Percentiles rank a stretch among this genome's conserved stretches.
These are phyloP conservation scores for Misgurnus mizolepis DNA, from an alignment of 2,113 vertebrate genomes.

Conservation along the genomic window DNA sequence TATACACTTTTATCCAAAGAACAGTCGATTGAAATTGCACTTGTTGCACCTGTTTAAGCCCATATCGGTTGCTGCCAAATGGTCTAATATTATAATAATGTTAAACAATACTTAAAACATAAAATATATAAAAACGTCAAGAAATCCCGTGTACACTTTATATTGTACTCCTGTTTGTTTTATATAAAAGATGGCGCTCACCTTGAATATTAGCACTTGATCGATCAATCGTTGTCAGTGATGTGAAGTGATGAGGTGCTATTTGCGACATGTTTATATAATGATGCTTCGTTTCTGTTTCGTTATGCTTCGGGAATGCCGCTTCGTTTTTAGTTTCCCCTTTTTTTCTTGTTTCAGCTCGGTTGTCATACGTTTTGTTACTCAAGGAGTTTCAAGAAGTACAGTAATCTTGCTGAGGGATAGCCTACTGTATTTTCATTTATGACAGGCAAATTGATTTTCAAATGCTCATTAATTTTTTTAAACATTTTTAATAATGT, in stretches of 20 bases:
- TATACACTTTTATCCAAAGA: too few relatives aligned
- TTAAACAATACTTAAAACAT: neutral
- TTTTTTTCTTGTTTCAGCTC: neutral
- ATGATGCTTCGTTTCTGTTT: neutral
- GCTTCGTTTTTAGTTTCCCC: too few relatives aligned
- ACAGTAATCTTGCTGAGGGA: neutral
- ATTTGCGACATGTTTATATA: conserved; percentile 1
- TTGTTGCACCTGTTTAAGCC: too few relatives aligned
- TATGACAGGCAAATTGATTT: too few relatives aligned
- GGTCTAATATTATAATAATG: too few relatives aligned
- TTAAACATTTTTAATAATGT: too few relatives aligned
- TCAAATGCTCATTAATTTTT: too few relatives aligned
- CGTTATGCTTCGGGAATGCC: neutral
- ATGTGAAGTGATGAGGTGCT: neutral
- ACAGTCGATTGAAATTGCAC: too few relatives aligned
- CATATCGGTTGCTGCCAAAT: too few relatives aligned
- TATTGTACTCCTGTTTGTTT: neutral
- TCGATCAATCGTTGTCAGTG: neutral
- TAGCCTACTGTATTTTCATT: neutral
- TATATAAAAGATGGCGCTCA: neutral
- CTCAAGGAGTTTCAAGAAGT: neutral
- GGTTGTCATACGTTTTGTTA: neutral
- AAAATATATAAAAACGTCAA: neutral
- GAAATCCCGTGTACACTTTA: neutral
- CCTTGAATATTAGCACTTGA: neutral